Evolutionary conservation across 2,888 invertebrate genomes (phyloP), one percentile per base, ranked within the genome.

Genomic region (Argynnis bischoffii): DNA sequence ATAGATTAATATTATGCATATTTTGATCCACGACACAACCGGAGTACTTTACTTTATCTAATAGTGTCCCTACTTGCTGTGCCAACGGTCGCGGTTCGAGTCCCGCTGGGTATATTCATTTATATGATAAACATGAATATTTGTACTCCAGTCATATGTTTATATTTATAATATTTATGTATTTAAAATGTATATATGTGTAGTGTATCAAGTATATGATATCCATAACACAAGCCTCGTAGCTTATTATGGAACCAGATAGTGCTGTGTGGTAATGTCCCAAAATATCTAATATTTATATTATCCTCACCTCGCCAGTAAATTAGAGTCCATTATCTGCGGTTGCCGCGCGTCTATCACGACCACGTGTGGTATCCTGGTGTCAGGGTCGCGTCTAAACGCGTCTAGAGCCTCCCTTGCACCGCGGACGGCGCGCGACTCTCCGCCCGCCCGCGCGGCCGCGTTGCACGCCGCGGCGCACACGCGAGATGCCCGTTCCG

Each of bases 401-500:
- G 91, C 81, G 73, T 94, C 94, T 68, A 94, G 90, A 55, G 94
- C 93, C 69, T 94, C 95, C 53, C 94, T 82, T 41, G 94, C 92
- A 54, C 86, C 82, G 31, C 94, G 88, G 68, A 95, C 93, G 5
- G 93, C 91, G 69, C 94, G 93, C 68, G 94, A 94, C 70, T 94
- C 89, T 76, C 94, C 86, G 92, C 95, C 93, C 87, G 95, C 76
- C 90, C 94, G 75, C 94, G 87, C 80, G 90, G 94, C 79, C 93
- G 95, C 75, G 93, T 80, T 80, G 46, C 82, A 94, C 1, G 95
- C 95, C 4, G 95, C 94, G 48, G 96, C 95, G 78, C 95, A 95
- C 66, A 96, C 96, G 67, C 94, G 94, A 75, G 95, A 95, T 73
- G 95, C 94, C 1, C 94, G 93, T 84, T 92, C 92, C 81, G 94